These are phyloP conservation scores for Ferdinandea cuprea DNA, from an alignment of 2,888 invertebrate genomes.

Conservation along the genomic window DNA sequence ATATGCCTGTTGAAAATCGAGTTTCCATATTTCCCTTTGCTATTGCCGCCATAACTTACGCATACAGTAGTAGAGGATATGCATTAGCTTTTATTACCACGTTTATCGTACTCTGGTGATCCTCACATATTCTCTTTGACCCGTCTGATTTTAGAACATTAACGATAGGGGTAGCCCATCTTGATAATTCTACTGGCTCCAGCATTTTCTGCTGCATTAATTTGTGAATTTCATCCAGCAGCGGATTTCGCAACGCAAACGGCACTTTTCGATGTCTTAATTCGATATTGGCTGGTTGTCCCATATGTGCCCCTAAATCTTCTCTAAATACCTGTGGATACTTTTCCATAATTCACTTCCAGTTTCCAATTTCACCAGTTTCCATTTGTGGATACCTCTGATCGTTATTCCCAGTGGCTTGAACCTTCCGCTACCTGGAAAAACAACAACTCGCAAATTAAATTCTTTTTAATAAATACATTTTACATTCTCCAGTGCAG, in stretches of 20 bases:
- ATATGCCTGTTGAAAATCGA: constrained; percentile 26
- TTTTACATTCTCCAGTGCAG: constrained; percentile 5
- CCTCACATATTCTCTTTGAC: constrained; percentile 32
- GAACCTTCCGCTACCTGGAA: constrained; percentile 14
- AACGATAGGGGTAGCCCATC: constrained; percentile 16
- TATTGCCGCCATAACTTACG: constrained; percentile 14
- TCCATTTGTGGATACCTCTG: background rate
- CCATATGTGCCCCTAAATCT: constrained; percentile 22
- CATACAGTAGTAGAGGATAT: constrained; percentile 15
- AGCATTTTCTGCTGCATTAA: constrained; percentile 18
- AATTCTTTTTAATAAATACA: constrained; percentile 16
- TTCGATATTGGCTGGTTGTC: constrained; percentile 27
- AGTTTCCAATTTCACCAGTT: background rate
- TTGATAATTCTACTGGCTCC: constrained; percentile 19
- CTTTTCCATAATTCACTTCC: constrained; percentile 9
- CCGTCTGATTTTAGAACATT: constrained; percentile 23
- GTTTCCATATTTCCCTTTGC: constrained; percentile 7
- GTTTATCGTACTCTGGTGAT: constrained; percentile 26
- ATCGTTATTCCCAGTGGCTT: constrained; percentile 14
- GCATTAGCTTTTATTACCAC: constrained; percentile 18
- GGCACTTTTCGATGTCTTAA: constrained; percentile 24
- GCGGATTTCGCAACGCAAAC: constrained; percentile 19
- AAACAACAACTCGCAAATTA: constrained; percentile 28
- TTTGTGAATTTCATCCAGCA: constrained; percentile 27
- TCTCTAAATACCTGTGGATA: background rate